These are phyloP conservation scores for Morpho helenor DNA, from an alignment of 2,888 invertebrate species.

Conservation along the genomic window DNA sequence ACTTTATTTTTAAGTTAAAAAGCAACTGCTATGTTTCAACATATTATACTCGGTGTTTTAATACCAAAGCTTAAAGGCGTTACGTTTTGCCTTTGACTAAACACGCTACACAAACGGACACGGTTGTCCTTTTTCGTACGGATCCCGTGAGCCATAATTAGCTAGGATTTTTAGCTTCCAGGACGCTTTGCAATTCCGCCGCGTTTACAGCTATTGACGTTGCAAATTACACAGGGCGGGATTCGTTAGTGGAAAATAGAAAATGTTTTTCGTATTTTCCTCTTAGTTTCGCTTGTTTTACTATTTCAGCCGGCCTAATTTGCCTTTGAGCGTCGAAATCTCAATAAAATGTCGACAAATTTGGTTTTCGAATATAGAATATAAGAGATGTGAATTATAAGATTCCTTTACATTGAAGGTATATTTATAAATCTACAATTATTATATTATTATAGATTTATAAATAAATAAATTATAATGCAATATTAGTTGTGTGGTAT, in stretches of 20 bases:
- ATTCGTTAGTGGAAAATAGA: constrained; percentile 15
- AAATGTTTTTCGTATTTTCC: constrained; percentile 15
- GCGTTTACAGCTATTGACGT: constrained; percentile 15
- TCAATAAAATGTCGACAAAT: too few species aligned
- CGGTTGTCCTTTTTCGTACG: neutral
- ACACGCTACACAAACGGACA: neutral
- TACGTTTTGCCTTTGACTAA: neutral
- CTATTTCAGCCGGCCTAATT: neutral
- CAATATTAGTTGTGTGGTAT: too few species aligned
- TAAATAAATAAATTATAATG: too few species aligned
- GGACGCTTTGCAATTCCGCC: constrained; percentile 6
- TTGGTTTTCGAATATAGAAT: too few species aligned
- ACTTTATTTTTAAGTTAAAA: too few species aligned
- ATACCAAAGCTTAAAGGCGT: neutral
- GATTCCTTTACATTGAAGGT: too few species aligned
- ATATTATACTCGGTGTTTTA: neutral
- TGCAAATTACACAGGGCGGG: constrained; percentile 11
- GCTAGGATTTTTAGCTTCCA: constrained; percentile 6
- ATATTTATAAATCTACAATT: too few species aligned
- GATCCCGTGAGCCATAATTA: constrained; percentile 12
- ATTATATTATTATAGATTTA: too few species aligned
- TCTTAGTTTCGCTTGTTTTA: constrained; percentile 1
- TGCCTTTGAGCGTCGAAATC: neutral
- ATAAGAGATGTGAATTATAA: too few species aligned
- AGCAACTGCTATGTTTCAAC: too few species aligned